phyloP scores from a whole-genome alignment of 37 sponge, comb jelly and placozoan species.

The Dysidea cf. avara region DNA sequence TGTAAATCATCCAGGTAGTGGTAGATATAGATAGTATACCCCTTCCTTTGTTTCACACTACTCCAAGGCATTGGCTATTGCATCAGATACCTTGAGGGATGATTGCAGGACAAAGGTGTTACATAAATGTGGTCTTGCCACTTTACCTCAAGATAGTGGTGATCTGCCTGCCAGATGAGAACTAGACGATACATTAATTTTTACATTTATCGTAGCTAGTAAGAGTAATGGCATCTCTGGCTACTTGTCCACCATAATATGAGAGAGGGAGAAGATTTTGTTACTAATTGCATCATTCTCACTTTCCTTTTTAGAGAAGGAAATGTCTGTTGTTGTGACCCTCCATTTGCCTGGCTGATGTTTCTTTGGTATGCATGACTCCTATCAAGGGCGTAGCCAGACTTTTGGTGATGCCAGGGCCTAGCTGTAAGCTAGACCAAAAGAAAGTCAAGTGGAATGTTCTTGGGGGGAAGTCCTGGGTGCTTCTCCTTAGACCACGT shows the following conservation, averaged over 20 bases:
- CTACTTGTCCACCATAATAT: constrained; percentile 37
- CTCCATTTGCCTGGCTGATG: constrained; percentile 45
- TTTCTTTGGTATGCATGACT: constrained; percentile 33
- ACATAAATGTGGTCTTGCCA: no score
- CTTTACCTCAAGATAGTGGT: constrained; percentile 24
- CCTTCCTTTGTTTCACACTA: constrained; percentile 7
- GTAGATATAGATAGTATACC: neutral
- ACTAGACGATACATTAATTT: constrained; percentile 37
- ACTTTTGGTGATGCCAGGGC: no score
- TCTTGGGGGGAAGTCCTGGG: no score
- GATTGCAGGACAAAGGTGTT: no score
- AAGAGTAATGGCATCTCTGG: neutral
- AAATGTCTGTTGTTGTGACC: constrained; percentile 33
- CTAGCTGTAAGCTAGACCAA: no score
- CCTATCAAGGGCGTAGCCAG: no score
- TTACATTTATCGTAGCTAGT: constrained; percentile 35
- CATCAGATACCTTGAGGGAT: constrained; percentile 38
- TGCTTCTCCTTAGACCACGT: no score
- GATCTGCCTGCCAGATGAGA: constrained; percentile 28
- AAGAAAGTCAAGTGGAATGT: no score
- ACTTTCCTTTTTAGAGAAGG: constrained; percentile 15
- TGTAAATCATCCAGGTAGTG: constrained; percentile 57
- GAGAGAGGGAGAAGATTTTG: constrained; percentile 12
- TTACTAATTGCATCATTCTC: constrained; percentile 40
- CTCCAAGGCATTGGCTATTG: constrained; percentile 37